phyloP scores from a whole-genome alignment of 2,113 vertebrate genomes.

The Gallinago media region DNA sequence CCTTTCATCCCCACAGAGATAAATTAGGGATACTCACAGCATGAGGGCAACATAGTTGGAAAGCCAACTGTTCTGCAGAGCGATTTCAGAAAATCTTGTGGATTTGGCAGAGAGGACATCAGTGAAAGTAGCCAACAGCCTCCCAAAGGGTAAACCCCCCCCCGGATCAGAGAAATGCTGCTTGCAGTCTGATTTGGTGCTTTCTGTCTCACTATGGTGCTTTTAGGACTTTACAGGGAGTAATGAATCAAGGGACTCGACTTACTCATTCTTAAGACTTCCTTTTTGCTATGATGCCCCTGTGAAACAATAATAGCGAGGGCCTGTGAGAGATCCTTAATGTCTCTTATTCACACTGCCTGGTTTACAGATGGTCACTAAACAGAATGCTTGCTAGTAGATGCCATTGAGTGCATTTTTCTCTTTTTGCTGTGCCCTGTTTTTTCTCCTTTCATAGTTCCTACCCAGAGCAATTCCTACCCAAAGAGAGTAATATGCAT shows the following conservation, averaged over 20 bases:
- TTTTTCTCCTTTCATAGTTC: background rate
- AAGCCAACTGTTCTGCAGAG: conserved; percentile 13
- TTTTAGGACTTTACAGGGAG: conserved; percentile 4
- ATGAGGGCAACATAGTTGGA: background rate
- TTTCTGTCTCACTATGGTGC: background rate
- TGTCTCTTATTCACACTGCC: background rate
- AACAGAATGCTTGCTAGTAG: background rate
- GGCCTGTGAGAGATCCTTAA: background rate
- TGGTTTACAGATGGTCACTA: background rate
- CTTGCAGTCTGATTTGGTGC: conserved; percentile 2
- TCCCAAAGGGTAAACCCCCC: background rate
- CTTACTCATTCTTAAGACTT: background rate
- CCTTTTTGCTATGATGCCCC: background rate
- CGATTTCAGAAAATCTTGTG: background rate
- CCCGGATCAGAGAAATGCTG: background rate
- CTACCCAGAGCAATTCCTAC: background rate
- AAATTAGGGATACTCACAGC: conserved; percentile 38
- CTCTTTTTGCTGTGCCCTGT: background rate
- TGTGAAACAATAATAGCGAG: background rate
- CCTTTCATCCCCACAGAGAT: background rate
- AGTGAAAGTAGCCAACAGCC: background rate
- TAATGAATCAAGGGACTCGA: background rate
- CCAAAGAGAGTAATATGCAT: background rate
- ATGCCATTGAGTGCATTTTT: background rate
- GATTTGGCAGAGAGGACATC: background rate